Base-by-base conservation (phyloP, 1,140 invertebrate species). In the Zaprionus lachaisei region DNA sequence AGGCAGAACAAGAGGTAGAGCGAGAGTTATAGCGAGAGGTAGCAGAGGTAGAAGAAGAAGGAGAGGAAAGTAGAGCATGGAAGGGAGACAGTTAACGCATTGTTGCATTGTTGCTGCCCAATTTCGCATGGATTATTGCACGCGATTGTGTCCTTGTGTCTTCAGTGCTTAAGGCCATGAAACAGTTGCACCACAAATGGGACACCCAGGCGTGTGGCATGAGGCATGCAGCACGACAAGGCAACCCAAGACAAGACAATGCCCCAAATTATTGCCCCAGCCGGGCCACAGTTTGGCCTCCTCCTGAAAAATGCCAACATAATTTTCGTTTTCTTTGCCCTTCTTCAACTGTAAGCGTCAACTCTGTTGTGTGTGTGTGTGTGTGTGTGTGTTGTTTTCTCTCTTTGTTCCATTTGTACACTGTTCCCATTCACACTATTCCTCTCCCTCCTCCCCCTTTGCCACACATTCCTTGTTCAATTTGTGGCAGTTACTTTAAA, bases 401-500 rank as follows among this genome's bases (percentile, higher is more conserved):
- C 31, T 47, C 47, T 34, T 26, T 17, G 15, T 38, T 12, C 34
- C 24, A 54, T 20, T 72, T 28, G 5, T n/a, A n/a, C 14, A 20
- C 28, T n/a, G 31, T 34, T 38, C 22, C 47, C 55, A 63, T 69
- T 51, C 37, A n/a, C 31, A 69, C 41, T 17, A 2, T 47, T 17
- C 41, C 14, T 26, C 17, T 6, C 5, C 12, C 41, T n/a, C n/a
- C 41, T 14, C 5, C n/a, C n/a, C 15, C 15, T 6, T 5, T 11
- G 4, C 11, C n/a, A 12, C 47, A 14, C 51, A 60, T 68, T 77
- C 72, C 56, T 56, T 57, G 71, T 81, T 85, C 74, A 84, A 85
- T 84, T 85, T 80, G 80, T 76, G 65, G 76, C 67, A 83, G 70
- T 83, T 84, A 84, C 82, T 84, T 84, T 84, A 85, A 85, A 81